Conservation (phyloP, 2,888 invertebrate genomes). For the Lepidochrysops patricia region DNA sequence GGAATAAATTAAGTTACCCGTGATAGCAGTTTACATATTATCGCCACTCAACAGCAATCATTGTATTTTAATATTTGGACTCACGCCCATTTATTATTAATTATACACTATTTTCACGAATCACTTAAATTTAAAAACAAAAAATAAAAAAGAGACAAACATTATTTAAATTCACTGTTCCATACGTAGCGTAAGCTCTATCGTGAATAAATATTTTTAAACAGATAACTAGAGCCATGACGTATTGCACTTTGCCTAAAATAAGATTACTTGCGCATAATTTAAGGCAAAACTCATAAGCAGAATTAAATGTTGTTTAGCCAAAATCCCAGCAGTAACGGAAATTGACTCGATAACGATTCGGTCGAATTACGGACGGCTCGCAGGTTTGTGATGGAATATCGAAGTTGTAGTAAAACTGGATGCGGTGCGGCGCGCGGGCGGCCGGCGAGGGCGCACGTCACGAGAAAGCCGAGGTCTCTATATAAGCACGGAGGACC, state of each 20-base stretch:
- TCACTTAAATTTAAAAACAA: background rate
- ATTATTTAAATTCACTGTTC: too few relatives aligned
- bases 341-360: background rate
- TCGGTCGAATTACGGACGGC: background rate
- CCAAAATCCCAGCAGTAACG: background rate
- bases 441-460: slow-evolving; percentile 32
- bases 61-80: too few relatives aligned
- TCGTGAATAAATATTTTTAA: too few relatives aligned
- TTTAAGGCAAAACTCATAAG: background rate
- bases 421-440: background rate
- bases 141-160: background rate
- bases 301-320: background rate
- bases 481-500: slow-evolving; percentile 57
- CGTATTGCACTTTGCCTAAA: too few relatives aligned
- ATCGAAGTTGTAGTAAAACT: slow-evolving; percentile 12
- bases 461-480: slow-evolving; percentile 65
- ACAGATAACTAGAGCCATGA: too few relatives aligned
- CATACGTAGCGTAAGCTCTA: too few relatives aligned
- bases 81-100: background rate
- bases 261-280: too few relatives aligned
- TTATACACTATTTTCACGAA: background rate
- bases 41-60: background rate
- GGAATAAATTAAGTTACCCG: background rate
- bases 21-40: background rate
- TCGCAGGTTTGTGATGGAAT: slow-evolving; percentile 10